These are phyloP conservation scores for Apostichopus parvimensis DNA, from an alignment of 35 echinoderm and acorn worm species.

Conservation along the genomic window DNA sequence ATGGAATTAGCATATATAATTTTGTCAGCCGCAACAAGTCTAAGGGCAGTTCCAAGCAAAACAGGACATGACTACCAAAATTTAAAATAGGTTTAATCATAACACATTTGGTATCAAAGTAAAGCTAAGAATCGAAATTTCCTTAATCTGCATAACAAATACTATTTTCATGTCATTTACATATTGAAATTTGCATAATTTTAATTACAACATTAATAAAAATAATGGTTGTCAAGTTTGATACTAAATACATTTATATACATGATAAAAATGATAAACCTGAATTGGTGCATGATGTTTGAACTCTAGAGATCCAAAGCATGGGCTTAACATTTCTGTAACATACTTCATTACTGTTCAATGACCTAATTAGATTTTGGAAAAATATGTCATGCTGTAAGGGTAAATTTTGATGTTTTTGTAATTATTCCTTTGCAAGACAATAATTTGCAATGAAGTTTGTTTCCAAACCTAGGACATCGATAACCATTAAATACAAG, in stretches of 20 bases:
- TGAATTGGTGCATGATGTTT: background rate
- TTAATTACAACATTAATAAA: background rate
- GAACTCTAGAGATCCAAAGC: background rate
- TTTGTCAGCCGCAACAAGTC: background rate
- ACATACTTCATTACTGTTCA: background rate
- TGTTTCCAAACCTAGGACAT: background rate
- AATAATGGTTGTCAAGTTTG: background rate
- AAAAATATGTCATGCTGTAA: background rate
- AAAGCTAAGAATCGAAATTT: too few species aligned
- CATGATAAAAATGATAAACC: background rate
- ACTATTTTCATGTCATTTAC: background rate
- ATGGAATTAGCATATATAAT: too few species aligned
- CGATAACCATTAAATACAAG: background rate
- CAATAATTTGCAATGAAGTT: background rate
- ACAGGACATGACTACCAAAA: too few species aligned
- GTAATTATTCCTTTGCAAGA: background rate
- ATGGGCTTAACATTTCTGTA: background rate
- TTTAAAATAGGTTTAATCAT: too few species aligned
- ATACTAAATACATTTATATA: background rate
- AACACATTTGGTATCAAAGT: too few species aligned
- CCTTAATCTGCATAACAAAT: background rate
- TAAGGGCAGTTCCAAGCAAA: too few species aligned
- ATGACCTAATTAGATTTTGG: background rate
- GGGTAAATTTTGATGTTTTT: background rate
- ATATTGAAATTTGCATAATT: constrained; percentile 34